Conservation (phyloP, 1,140 invertebrate species). For the Zaprionus africanus region DNA sequence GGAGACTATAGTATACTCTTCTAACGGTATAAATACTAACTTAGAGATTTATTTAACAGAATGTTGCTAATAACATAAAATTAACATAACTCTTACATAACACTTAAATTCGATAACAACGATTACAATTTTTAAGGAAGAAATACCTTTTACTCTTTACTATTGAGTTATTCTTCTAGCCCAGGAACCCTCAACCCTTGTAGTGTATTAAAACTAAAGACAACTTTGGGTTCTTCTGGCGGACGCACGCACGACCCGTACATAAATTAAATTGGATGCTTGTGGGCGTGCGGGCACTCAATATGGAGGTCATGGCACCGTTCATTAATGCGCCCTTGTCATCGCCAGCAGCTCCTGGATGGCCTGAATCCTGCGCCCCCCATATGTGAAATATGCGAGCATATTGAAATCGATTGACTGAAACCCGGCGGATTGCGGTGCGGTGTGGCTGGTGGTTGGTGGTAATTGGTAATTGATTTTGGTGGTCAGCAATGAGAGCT, state of each 20-base stretch:
- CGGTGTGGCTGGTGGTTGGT: not conserved
- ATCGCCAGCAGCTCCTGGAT: slow-evolving; percentile 32
- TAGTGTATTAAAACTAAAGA: slow-evolving; percentile 18
- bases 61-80: not conserved
- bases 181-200: not conserved
- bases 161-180: no score
- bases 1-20: not conserved
- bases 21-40: no score
- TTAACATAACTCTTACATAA: not conserved
- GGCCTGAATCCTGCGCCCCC: slow-evolving; percentile 10
- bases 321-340: slow-evolving; percentile 48
- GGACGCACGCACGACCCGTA: slow-evolving; percentile 7
- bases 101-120: not conserved
- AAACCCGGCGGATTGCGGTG: slow-evolving; percentile 27
- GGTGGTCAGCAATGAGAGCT: slow-evolving; percentile 34
- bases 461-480: slow-evolving; percentile 64
- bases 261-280: slow-evolving; percentile 60
- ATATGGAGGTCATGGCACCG: slow-evolving; percentile 33
- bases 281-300: slow-evolving; percentile 24
- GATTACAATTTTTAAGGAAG: not conserved
- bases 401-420: slow-evolving; percentile 48
- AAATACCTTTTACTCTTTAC: no score
- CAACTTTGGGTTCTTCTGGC: slow-evolving; percentile 32
- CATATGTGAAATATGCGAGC: slow-evolving; percentile 52
- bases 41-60: not conserved